Evolutionary conservation across 2,797 vertebrate species (phyloP).

Genomic region (Acanthiza pusilla): DNA sequence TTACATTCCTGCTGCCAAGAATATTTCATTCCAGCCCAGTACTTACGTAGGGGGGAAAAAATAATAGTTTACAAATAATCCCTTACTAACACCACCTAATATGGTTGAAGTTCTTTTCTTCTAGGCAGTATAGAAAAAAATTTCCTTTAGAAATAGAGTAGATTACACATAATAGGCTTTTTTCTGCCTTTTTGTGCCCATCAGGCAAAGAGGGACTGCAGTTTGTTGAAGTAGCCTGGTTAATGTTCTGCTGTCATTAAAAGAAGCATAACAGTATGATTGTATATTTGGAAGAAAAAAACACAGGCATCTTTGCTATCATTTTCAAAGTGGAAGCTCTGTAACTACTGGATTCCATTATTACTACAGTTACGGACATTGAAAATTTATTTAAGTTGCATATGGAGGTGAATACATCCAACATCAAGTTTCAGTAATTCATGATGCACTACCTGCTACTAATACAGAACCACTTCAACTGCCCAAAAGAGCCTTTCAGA

Average conservation of each 20-base stretch:
- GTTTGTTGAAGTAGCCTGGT: not conserved
- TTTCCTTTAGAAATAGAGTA: not conserved
- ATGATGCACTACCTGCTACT: not conserved
- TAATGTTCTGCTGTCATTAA: not conserved
- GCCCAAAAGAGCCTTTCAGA: not conserved
- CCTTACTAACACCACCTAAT: not conserved
- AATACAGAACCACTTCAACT: not conserved
- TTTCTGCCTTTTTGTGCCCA: not conserved
- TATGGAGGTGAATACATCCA: not conserved
- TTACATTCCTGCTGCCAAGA: not conserved
- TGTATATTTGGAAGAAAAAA: not conserved
- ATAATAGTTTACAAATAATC: not conserved
- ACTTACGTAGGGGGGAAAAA: rapidly evolving
- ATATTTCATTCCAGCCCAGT: not conserved
- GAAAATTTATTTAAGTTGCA: not conserved
- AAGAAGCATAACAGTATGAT: not conserved
- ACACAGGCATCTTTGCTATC: not conserved
- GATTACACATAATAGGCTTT: not conserved
- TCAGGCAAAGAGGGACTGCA: not conserved
- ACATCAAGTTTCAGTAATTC: not conserved
- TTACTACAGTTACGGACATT: not conserved
- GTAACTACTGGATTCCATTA: not conserved
- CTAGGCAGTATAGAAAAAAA: not conserved
- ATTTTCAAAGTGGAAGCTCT: not conserved
- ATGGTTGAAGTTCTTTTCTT: not conserved